Evolutionary conservation across 2,888 invertebrate genomes (phyloP), one percentile per base, ranked within the genome.

Genomic region (Muschampia staudingeri): DNA sequence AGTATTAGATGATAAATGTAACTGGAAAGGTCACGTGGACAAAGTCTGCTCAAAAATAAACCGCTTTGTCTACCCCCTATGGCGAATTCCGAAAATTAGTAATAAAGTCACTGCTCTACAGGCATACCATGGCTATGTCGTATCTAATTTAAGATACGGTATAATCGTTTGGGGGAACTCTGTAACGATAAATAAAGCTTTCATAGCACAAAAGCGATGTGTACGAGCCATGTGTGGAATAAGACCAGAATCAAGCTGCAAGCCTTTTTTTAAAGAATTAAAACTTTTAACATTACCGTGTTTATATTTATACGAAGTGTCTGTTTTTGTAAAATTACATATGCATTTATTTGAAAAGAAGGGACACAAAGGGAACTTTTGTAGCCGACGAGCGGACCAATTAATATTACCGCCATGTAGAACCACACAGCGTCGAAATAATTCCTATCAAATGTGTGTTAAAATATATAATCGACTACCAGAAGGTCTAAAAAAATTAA

Each of bases 151-250:
- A 6, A 16, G n/a, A 52, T 52, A 52, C n/a, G 48, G 48, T 16
- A 52, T 52, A 52, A 52, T 52, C 14, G 16, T 52, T 52, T 52
- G 16, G 48, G n/a, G 48, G 16, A 52, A 52, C 48, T 52, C 48
- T 52, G 48, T 52, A 52, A 16, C n/a, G 16, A 52, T 52, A 52
- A 52, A 52, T 52, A 52, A 52, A n/a, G 48, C 48, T 6, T 52
- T n/a, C 48, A 52, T 52, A 52, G 48, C 48, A 52, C n/a, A n/a
- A n/a, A 52, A 52, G 48, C 48, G 48, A 52, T 52, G 48, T 52
- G n/a, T 52, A n/a, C 16, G 48, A 48, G 48, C 16, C 0, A 16
- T 48, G 48, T 48, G 48, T 48, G 16, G 16, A 48, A 48, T 48
- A 48, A 48, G 4, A 48, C n/a, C 16, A 16, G n/a, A 52, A 52